phyloP scores from a whole-genome alignment of 2,888 invertebrate species.

The Ariolimax columbianus region DNA sequence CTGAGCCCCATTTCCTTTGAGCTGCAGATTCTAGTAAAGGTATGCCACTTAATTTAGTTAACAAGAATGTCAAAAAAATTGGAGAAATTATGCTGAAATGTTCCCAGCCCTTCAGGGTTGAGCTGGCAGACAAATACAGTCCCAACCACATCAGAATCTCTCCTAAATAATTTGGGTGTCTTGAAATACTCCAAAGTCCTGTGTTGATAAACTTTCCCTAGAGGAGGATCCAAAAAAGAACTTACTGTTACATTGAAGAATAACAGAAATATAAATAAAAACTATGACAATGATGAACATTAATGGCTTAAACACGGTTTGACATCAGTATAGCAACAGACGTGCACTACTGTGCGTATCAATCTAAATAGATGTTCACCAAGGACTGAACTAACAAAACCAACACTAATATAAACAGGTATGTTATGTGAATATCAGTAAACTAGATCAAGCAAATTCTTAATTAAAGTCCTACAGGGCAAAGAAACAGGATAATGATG shows the following conservation, averaged over 20 bases:
- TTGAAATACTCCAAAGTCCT: slow-evolving; percentile 75
- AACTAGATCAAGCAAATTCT: too few species aligned
- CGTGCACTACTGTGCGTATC: too few species aligned
- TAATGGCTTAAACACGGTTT: too few species aligned
- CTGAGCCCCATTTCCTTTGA: slow-evolving; percentile 74
- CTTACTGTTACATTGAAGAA: not conserved
- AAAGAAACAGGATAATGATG: too few species aligned
- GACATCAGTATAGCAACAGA: too few species aligned
- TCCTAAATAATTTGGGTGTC: slow-evolving; percentile 78
- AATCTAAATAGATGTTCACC: too few species aligned
- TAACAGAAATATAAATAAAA: not conserved
- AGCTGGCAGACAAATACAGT: slow-evolving; percentile 68
- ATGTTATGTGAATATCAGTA: too few species aligned
- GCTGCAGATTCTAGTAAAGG: slow-evolving; percentile 76
- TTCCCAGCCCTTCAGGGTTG: slow-evolving; percentile 66
- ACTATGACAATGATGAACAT: too few species aligned
- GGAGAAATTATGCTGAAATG: slow-evolving; percentile 74
- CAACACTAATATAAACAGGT: too few species aligned
- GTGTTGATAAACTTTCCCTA: slow-evolving; percentile 73
- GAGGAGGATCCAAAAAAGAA: not conserved
- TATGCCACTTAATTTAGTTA: slow-evolving; percentile 78
- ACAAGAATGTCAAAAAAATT: slow-evolving; percentile 73
- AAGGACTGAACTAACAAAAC: too few species aligned
- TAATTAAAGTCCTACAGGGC: too few species aligned
- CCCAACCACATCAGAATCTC: slow-evolving; percentile 77